These are phyloP conservation scores for Calidris pygmaea DNA, from an alignment of 2,113 vertebrate species.

Conservation along the genomic window DNA sequence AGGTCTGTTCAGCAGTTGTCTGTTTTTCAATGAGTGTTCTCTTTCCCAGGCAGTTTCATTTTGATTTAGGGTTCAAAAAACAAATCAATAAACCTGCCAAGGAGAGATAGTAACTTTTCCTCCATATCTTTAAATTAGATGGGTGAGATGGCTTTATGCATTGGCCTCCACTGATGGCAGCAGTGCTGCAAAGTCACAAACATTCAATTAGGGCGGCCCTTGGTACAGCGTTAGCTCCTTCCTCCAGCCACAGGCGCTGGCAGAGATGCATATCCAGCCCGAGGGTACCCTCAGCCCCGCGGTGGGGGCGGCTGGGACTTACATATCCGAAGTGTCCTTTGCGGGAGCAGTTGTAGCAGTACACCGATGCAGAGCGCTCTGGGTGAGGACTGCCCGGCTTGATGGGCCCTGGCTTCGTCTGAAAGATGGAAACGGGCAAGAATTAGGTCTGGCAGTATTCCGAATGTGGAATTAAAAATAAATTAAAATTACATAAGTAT, in stretches of 20 bases:
- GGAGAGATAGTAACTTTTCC: background rate
- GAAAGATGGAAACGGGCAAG: conserved; percentile 30
- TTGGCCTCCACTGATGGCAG: background rate
- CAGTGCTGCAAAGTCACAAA: background rate
- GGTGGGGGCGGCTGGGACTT: conserved; percentile 44
- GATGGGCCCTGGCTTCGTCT: conserved; percentile 78
- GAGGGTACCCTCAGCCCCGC: background rate
- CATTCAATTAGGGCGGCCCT: background rate
- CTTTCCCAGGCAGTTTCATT: background rate
- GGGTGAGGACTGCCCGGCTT: conserved; percentile 1
- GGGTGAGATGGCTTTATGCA: background rate
- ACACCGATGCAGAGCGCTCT: conserved; percentile 11
- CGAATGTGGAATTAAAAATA: background rate
- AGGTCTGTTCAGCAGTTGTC: background rate
- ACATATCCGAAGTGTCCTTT: conserved; percentile 79
- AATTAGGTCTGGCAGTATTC: background rate
- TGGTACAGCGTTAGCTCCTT: fast-evolving
- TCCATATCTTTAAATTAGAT: background rate
- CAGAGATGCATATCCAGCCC: background rate
- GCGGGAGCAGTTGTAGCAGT: conserved; percentile 81
- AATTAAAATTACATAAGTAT: background rate
- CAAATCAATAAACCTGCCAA: background rate
- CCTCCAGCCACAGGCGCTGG: fast-evolving
- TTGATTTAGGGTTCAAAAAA: background rate
- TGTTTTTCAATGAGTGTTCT: background rate